phyloP scores from a whole-genome alignment of 2,888 invertebrate genomes.

The Orchesella flavescens region DNA sequence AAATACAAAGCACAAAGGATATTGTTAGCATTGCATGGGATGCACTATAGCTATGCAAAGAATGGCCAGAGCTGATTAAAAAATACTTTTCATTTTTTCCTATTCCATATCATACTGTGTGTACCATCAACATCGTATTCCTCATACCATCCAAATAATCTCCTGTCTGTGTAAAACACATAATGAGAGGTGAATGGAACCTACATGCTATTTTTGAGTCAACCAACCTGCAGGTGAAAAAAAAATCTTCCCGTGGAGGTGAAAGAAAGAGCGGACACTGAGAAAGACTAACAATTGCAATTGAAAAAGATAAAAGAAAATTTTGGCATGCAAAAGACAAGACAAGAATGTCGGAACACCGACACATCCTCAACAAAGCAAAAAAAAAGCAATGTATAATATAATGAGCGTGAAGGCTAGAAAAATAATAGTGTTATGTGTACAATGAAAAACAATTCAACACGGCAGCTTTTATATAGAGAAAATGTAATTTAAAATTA shows the following conservation, averaged over 20 bases:
- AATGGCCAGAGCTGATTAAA: neutral
- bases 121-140: too few species aligned
- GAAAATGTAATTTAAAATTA: too few species aligned
- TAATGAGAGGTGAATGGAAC: slow-evolving; percentile 42
- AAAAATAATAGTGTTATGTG: too few species aligned
- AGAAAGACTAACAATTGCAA: neutral
- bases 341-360: too few species aligned
- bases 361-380: too few species aligned
- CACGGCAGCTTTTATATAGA: too few species aligned
- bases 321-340: neutral
- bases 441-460: too few species aligned
- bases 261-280: slow-evolving; percentile 16
- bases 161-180: neutral
- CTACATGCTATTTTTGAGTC: slow-evolving; percentile 18
- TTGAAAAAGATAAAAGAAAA: slow-evolving; percentile 8
- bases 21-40: neutral
- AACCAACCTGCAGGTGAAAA: neutral
- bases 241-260: neutral
- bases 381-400: too few species aligned
- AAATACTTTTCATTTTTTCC: slow-evolving; percentile 11
- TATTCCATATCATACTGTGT: too few species aligned
- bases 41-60: neutral
- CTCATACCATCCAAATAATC: slow-evolving; percentile 10
- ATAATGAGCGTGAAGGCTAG: too few species aligned
- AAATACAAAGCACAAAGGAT: too few species aligned